These are phyloP conservation scores for Gymnorhina tibicen DNA, from an alignment of 2,113 vertebrate species.

Conservation along the genomic window DNA sequence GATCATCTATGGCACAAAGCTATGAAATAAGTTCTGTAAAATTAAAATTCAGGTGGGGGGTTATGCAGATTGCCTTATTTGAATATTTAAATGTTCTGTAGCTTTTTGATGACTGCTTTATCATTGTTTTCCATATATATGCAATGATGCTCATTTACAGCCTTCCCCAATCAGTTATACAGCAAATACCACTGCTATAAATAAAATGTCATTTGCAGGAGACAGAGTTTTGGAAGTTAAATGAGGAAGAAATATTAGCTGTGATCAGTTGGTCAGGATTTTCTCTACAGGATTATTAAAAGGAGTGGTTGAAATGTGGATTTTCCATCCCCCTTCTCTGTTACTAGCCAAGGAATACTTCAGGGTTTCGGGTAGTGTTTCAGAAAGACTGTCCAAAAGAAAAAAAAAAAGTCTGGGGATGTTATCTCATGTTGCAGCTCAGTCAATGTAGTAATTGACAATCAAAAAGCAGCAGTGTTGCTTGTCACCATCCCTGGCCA, in stretches of 20 bases:
- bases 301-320: not conserved
- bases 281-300: not conserved
- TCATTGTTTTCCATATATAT: conserved; percentile 58
- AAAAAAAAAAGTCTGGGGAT: not conserved
- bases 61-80: conserved; percentile 57
- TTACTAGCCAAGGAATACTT: not conserved
- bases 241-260: conserved; percentile 28
- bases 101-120: conserved; percentile 69
- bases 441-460: not conserved
- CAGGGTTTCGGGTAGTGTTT: not conserved
- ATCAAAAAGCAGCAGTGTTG: not conserved
- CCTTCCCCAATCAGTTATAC: conserved; percentile 63
- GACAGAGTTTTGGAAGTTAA: conserved; percentile 56
- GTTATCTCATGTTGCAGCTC: not conserved
- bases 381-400: not conserved
- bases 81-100: conserved; percentile 63
- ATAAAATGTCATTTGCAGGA: conserved; percentile 64
- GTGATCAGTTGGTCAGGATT: not conserved
- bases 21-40: conserved; percentile 25
- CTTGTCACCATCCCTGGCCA: not conserved
- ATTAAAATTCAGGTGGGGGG: conserved; percentile 58
- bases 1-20: not conserved
- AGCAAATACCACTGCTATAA: conserved; percentile 65
- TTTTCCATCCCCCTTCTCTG: not conserved
- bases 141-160: conserved; percentile 53